Percentiles rank a stretch among this genome's conserved stretches.
phyloP scores from a whole-genome alignment of 2,113 vertebrate genomes.

The Thalassarche chlororhynchos region DNA sequence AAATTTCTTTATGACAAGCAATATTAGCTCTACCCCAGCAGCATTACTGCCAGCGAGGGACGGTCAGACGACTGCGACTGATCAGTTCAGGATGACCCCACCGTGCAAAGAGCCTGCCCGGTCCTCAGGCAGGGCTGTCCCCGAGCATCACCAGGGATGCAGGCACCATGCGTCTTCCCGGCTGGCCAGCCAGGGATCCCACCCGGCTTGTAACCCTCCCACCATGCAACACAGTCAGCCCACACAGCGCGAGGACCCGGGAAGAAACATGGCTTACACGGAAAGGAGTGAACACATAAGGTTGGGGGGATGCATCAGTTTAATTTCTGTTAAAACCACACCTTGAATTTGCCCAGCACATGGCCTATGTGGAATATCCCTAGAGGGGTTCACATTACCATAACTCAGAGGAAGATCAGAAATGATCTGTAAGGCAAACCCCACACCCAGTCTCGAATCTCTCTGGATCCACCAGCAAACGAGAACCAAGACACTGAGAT shows the following conservation, averaged over 20 bases:
- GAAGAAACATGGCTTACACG: neutral
- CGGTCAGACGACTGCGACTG: neutral
- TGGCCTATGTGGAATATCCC: neutral
- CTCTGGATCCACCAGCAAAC: neutral
- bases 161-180: neutral
- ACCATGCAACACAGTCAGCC: neutral
- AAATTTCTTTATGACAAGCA: neutral
- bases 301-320: neutral
- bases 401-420: neutral
- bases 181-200: neutral
- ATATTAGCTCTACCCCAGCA: neutral
- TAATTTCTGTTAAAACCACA: neutral
- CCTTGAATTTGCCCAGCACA: neutral
- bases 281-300: neutral
- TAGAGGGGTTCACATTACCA: neutral
- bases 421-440: neutral
- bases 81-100: neutral
- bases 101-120: neutral
- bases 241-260: accelerated
- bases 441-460: neutral
- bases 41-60: accelerated
- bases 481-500: neutral
- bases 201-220: neutral
- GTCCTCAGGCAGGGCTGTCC: neutral
- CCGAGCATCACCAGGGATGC: neutral